Evolutionary conservation across 1,140 invertebrate species (phyloP), one percentile per base, ranked within the genome.

Genomic region (Drosophila prosaltans): DNA sequence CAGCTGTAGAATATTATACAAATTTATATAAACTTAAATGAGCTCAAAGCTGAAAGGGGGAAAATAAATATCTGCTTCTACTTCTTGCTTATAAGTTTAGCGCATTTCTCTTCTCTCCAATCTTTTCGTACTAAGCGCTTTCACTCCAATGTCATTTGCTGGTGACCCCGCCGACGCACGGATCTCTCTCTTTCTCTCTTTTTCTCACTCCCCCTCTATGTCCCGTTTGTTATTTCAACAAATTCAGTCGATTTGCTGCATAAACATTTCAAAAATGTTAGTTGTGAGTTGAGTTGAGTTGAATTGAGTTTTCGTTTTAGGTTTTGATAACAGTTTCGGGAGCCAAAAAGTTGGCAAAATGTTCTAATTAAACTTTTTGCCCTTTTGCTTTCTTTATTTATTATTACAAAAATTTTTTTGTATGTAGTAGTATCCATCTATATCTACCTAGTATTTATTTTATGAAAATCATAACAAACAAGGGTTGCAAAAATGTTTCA

Each of bases 191-290:
- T 9, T 41, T 43, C 28, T 32, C 9, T 30, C 4, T 45, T 11
- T 6, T 28, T 5, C 41, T 5, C 32, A n/a, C n/a, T 24, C 41
- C 36, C n/a, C 8, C 59, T 24, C 32, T 78, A 55, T 43, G 45
- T 45, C 62, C 64, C 64, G 54, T 69, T 36, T 90, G 86, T 90
- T 90, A 85, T 90, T 90, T 80, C 72, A 90, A 90, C 86, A 90
- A 90, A 90, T 90, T 90, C 81, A 90, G 86, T 90, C 86, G 86
- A 90, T 90, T 90, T 90, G 86, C 86, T 90, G 81, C 76, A 85
- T 86, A 90, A 90, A 90, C 78, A 89, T 84, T 83, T 69, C 41
- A 40, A 59, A 59, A 64, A 58, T 55, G 70, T 39, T 62, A 32
- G 30, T 61, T 30, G 26, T 48, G 36, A 26, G 62, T 9, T 43